Evolutionary conservation across 1,140 invertebrate species (phyloP), one percentile per base, ranked within the genome.

Genomic region (Drosophila quadrilineata): DNA sequence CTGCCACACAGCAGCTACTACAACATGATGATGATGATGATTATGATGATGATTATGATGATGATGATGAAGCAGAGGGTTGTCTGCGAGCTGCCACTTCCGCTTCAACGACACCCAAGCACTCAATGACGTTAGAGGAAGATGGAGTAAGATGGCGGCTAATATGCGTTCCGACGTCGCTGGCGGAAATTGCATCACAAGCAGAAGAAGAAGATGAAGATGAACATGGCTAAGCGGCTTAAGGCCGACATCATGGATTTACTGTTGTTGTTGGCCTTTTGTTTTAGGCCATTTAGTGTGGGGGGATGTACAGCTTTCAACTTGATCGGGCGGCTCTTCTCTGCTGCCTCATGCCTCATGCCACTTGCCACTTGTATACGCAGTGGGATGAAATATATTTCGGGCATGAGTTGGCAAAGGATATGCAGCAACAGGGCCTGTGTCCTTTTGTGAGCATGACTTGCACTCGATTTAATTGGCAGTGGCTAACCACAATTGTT

Each of bases 181-280:
- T 70, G n/a, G 43, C 77, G 77, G 77, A 84, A 82, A 82, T 82
- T 82, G 77, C 77, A 77, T 77, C 70, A 71, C 38, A 62, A 82
- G 40, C 31, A n/a, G n/a, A n/a, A n/a, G 41, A 35, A 24, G 24
- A 12, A 26, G 26, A 16, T 50, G 26, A 10, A n/a, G 3, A 3
- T 5, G 4, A 16, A 19, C 0, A 29, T 5, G 24, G 35, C 79
- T 82, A 82, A 82, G 77, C 77, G 45, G 79, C 77, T 84, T 84
- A 77, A 82, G 71, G 79, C 52, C 69, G 77, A n/a, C 79, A 73
- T 84, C 73, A 85, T 76, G 73, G 77, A 82, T 82, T 82, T 82
- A 82, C 85, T 46, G 73, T 82, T 33, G 40, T 43, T 6, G 14
- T 48, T 41, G 49, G 59, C 50, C 62, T 54, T 46, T 67, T 73